These are phyloP conservation scores for Actinia equina DNA, from an alignment of 64 coral and sea anemone species.

Conservation along the genomic window DNA sequence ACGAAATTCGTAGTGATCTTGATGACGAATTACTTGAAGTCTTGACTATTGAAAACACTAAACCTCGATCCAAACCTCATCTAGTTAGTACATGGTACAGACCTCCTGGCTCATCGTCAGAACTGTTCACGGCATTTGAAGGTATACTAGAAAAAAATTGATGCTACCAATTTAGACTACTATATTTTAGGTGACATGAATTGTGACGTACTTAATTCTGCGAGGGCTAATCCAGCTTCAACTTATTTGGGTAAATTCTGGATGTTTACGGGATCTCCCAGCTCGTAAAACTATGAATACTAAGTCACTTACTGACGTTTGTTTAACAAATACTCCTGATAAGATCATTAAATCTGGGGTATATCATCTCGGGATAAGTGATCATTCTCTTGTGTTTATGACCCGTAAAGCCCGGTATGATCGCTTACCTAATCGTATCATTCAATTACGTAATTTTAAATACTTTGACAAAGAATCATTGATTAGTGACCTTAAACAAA, in stretches of 20 bases:
- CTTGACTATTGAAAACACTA: constrained; percentile 28
- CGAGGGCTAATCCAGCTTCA: background rate
- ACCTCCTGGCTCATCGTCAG: constrained; percentile 1
- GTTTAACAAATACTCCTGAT: constrained; percentile 19
- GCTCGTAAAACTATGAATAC: constrained; percentile 4
- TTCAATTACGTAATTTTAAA: constrained; percentile 13
- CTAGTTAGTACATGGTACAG: constrained; percentile 40
- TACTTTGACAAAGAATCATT: constrained; percentile 16
- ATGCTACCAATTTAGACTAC: background rate
- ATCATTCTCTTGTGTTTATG: constrained; percentile 33
- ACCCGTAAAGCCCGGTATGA: constrained; percentile 24
- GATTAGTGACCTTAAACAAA: constrained; percentile 37
- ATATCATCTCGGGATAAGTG: constrained; percentile 27
- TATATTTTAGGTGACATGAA: constrained; percentile 19
- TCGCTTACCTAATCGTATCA: background rate
- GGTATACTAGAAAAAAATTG: constrained; percentile 3
- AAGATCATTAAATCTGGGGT: constrained; percentile 11
- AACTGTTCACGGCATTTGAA: constrained; percentile 20
- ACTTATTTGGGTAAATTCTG: constrained; percentile 3
- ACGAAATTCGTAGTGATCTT: background rate
- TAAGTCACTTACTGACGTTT: constrained; percentile 21
- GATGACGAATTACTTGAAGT: constrained; percentile 11
- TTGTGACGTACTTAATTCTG: background rate
- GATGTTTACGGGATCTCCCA: constrained; percentile 1
- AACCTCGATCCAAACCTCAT: constrained; percentile 5